phyloP scores from a whole-genome alignment of 2,113 vertebrate genomes.

The Atractosteus spatula region DNA sequence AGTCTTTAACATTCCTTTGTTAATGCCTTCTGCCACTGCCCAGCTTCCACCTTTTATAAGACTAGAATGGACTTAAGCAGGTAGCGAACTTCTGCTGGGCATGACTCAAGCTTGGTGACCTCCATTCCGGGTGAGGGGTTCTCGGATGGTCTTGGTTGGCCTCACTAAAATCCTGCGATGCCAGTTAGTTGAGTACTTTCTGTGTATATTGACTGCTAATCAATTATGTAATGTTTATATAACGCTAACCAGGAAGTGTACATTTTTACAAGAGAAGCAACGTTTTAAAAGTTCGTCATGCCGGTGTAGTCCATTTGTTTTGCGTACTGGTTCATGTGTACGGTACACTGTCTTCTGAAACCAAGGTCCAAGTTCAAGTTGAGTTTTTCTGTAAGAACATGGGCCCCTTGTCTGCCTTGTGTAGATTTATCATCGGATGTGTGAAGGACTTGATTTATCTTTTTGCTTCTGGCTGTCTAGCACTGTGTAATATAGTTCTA shows the following conservation, averaged over 20 bases:
- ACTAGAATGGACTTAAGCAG: background rate
- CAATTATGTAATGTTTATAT: conserved; percentile 19
- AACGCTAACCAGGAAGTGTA: conserved; percentile 6
- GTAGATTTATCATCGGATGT: conserved; percentile 12
- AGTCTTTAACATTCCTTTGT: conserved; percentile 10
- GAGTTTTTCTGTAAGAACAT: conserved; percentile 17
- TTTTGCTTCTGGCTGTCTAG: conserved; percentile 3
- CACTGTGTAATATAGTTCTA: conserved; percentile 5
- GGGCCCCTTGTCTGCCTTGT: conserved; percentile 14
- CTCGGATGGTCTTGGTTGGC: background rate
- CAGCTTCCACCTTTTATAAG: background rate
- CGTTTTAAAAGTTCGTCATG: background rate
- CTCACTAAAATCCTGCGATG: background rate
- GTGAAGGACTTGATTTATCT: conserved; percentile 5
- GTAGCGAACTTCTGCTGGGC: background rate
- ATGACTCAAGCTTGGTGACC: background rate
- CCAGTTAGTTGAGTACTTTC: conserved; percentile 11
- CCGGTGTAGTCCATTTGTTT: background rate
- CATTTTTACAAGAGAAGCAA: background rate
- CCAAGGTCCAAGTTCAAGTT: conserved; percentile 34
- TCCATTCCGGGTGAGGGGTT: background rate
- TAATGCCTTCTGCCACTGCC: conserved; percentile 12
- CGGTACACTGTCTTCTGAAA: conserved; percentile 19
- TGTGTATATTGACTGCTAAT: conserved; percentile 19
- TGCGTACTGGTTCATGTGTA: background rate